Conservation (phyloP, 2,113 vertebrate genomes). For the Beaufortia kweichowensis region DNA sequence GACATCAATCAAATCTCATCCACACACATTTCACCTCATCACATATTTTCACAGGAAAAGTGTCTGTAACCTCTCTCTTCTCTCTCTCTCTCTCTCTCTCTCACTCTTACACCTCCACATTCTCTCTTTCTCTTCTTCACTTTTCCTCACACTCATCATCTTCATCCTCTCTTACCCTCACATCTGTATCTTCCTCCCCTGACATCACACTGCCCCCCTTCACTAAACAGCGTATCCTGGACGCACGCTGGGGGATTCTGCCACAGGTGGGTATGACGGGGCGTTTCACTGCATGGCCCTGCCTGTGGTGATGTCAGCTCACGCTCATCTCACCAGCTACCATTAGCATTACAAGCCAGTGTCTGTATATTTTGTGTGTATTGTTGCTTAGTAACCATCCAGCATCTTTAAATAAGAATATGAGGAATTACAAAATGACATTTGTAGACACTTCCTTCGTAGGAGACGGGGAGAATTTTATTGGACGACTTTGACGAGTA, state of each 20-base stretch:
- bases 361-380: neutral
- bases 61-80: neutral
- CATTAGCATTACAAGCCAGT: neutral
- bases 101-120: neutral
- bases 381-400: neutral
- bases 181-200: constrained; percentile 57
- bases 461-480: too few species aligned
- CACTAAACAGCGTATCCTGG: constrained; percentile 90
- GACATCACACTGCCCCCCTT: constrained; percentile 62
- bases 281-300: constrained; percentile 78
- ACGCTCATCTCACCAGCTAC: constrained; percentile 11
- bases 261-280: constrained; percentile 86
- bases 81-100: neutral
- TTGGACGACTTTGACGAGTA: neutral
- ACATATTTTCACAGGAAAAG: constrained; percentile 38
- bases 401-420: neutral
- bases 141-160: constrained; percentile 53
- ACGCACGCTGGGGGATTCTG: constrained; percentile 89
- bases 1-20: neutral
- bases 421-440: too few species aligned
- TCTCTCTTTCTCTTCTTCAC: constrained; percentile 44
- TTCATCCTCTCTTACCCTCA: constrained; percentile 49
- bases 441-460: too few species aligned
- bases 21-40: constrained; percentile 25
- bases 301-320: constrained; percentile 53